Conservation (phyloP, 2,113 vertebrate genomes). For the Pipa parva region DNA sequence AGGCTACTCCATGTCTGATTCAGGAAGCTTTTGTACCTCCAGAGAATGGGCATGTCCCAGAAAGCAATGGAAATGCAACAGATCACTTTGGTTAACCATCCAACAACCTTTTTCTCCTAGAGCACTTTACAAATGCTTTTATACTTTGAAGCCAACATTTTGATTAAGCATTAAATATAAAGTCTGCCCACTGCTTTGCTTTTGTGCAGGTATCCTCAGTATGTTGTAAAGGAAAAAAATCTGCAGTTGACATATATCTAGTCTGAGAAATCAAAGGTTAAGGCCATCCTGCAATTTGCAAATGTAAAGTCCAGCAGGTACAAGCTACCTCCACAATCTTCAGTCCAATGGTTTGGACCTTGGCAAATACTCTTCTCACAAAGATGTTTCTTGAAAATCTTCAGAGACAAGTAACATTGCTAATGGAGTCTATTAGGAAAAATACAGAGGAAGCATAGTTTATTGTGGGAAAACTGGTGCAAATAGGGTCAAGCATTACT, state of each 20-base stretch:
- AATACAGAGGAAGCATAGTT: background rate
- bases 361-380: background rate
- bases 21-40: conserved; percentile 42
- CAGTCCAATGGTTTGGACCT: background rate
- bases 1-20: conserved; percentile 59
- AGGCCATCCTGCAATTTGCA: background rate
- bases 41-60: conserved; percentile 4
- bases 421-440: background rate
- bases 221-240: background rate
- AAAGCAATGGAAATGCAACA: conserved; percentile 10
- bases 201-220: background rate
- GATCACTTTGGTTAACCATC: conserved; percentile 2
- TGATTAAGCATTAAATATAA: background rate
- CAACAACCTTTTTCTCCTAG: background rate
- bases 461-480: background rate
- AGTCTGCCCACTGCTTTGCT: background rate
- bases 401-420: background rate
- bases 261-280: background rate
- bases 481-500: background rate
- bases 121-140: background rate
- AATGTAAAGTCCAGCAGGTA: background rate
- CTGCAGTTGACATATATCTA: background rate
- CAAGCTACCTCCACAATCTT: background rate
- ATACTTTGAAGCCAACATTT: background rate
- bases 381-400: background rate